phyloP scores from a whole-genome alignment of 2,888 invertebrate genomes.

The Hedya salicella region DNA sequence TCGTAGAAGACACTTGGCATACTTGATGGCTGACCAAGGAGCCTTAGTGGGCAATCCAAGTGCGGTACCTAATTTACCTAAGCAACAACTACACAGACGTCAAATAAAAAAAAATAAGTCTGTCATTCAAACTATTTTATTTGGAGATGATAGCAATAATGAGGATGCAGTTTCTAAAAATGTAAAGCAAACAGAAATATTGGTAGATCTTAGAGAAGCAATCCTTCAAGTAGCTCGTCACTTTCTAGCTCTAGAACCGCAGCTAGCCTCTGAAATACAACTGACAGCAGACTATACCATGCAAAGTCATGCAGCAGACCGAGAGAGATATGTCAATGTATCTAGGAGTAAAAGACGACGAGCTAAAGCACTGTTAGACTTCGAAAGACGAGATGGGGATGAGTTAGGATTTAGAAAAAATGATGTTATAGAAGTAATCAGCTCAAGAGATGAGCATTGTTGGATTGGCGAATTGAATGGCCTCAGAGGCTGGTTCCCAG shows the following conservation, averaged over 20 bases:
- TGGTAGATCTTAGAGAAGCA: constrained; percentile 98
- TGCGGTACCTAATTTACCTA: constrained; percentile 95
- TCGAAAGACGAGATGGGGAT: constrained; percentile 99
- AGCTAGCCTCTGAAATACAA: constrained; percentile 90
- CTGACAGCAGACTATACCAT: constrained; percentile 97
- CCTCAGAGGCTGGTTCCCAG: constrained; percentile 97
- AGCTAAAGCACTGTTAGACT: constrained; percentile 98
- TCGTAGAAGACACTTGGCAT: constrained; percentile 95
- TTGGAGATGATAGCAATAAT: constrained; percentile 91
- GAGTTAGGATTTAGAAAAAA: constrained; percentile 99
- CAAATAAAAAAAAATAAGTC: constrained; percentile 96
- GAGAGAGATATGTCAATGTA: constrained; percentile 97
- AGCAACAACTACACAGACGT: constrained; percentile 94
- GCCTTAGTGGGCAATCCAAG: constrained; percentile 96
- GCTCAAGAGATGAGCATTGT: constrained; percentile 99
- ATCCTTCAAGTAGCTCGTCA: constrained; percentile 96
- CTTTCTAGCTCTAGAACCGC: constrained; percentile 97
- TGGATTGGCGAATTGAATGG: constrained; percentile 99
- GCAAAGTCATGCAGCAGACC: constrained; percentile 97
- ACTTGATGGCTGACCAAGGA: constrained; percentile 98
- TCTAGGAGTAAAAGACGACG: constrained; percentile 93
- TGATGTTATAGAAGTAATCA: constrained; percentile 98
- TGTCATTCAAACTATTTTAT: constrained; percentile 93
- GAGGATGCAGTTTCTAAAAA: constrained; percentile 97
- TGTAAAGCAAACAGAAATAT: constrained; percentile 98